Conservation (phyloP, 2,888 invertebrate genomes). For the Ditula angustiorana region DNA sequence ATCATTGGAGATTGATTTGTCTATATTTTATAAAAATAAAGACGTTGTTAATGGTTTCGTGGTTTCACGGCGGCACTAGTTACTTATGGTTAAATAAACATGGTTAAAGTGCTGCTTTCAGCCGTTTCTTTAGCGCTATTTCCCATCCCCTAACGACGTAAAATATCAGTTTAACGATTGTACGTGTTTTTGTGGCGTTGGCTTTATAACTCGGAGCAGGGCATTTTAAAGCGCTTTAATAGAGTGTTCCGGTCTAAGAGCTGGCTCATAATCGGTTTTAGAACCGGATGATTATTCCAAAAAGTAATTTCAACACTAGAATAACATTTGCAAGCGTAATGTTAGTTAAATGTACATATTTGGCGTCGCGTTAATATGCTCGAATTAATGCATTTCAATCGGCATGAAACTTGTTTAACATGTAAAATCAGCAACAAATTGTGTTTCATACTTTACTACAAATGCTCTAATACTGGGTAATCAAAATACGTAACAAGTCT, state of each 20-base stretch:
- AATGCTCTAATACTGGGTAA: background rate
- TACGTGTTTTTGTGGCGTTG: slow-evolving; percentile 34
- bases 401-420: background rate
- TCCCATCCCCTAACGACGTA: slow-evolving; percentile 30
- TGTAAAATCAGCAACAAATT: no score
- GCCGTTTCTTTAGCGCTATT: slow-evolving; percentile 26
- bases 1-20: slow-evolving; percentile 33
- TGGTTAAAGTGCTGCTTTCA: slow-evolving; percentile 34
- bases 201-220: slow-evolving; percentile 27
- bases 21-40: slow-evolving; percentile 22
- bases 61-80: slow-evolving; percentile 15
- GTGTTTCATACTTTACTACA: no score
- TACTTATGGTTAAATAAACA: slow-evolving; percentile 35
- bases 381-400: background rate
- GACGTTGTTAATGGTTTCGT: slow-evolving; percentile 28
- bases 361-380: background rate
- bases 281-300: slow-evolving; percentile 20
- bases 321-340: background rate
- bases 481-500: background rate
- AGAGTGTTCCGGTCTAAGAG: slow-evolving; percentile 23
- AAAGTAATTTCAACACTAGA: slow-evolving; percentile 2
- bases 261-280: slow-evolving; percentile 25
- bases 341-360: background rate
- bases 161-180: slow-evolving; percentile 39
- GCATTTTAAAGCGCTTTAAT: slow-evolving; percentile 26